phyloP scores from a whole-genome alignment of 2,888 invertebrate species.

The Ferdinandea cuprea region DNA sequence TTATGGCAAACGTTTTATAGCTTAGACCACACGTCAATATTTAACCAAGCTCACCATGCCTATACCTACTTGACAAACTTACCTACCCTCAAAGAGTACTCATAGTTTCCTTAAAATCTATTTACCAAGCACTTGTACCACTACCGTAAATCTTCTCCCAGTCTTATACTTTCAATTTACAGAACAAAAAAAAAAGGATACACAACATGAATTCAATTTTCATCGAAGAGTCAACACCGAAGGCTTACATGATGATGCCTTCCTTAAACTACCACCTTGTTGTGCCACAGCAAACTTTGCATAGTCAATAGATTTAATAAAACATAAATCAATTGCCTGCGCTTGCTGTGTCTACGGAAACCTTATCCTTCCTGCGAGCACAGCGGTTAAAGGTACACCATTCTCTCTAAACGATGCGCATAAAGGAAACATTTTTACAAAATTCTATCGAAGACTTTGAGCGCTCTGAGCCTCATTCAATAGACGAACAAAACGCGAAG shows the following conservation, averaged over 20 bases:
- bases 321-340: conserved; percentile 72
- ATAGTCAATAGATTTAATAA: conserved; percentile 75
- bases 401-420: conserved; percentile 70
- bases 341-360: conserved; percentile 56
- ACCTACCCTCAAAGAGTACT: not conserved
- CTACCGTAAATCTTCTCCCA: conserved; percentile 32
- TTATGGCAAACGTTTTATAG: too few relatives aligned
- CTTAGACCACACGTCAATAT: not conserved
- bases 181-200: conserved; percentile 48
- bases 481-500: conserved; percentile 43
- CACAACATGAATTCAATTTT: conserved; percentile 58
- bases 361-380: conserved; percentile 71
- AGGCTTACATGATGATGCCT: conserved; percentile 65
- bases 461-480: conserved; percentile 42
- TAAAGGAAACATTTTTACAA: conserved; percentile 70
- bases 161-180: conserved; percentile 51
- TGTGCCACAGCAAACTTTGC: conserved; percentile 71
- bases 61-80: not conserved
- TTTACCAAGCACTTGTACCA: conserved; percentile 25
- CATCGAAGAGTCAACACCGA: conserved; percentile 61
- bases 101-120: not conserved
- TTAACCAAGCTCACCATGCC: not conserved
- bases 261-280: conserved; percentile 64
- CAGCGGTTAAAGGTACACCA: conserved; percentile 73
- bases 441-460: conserved; percentile 51